Evolutionary conservation across 2,888 invertebrate genomes (phyloP).

Genomic region (Heliconius aoede): DNA sequence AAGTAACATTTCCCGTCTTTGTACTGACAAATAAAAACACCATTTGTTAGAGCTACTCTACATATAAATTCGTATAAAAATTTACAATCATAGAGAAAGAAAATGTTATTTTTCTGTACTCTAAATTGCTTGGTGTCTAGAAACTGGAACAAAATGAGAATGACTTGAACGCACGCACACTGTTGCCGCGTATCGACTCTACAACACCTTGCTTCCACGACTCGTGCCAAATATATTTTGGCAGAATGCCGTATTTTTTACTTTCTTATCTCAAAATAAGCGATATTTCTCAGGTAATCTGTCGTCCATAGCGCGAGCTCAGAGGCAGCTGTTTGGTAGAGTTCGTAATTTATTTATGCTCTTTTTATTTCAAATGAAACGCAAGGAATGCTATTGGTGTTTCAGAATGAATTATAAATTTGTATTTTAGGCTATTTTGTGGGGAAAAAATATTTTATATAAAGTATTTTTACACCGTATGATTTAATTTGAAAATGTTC

Average conservation of each 20-base stretch:
- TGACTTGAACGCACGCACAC: conserved; percentile 50
- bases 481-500: no score
- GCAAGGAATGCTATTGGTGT: conserved; percentile 56
- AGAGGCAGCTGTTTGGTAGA: conserved; percentile 58
- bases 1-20: not conserved
- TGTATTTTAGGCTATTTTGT: conserved; percentile 21
- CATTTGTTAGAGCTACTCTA: conserved; percentile 9
- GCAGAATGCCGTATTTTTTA: conserved; percentile 53
- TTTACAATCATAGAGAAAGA: conserved; percentile 25
- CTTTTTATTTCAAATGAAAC: conserved; percentile 51
- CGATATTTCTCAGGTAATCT: conserved; percentile 69
- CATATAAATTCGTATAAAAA: conserved; percentile 2
- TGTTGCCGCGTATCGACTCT: conserved; percentile 52
- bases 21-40: not conserved
- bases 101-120: conserved; percentile 29
- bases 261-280: conserved; percentile 54
- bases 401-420: conserved; percentile 36
- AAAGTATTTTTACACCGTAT: no score
- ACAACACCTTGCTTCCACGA: conserved; percentile 57
- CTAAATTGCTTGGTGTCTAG: conserved; percentile 29
- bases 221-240: conserved; percentile 59
- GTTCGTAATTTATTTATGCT: conserved; percentile 50
- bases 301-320: conserved; percentile 51
- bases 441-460: no score
- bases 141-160: conserved; percentile 35